Percentiles rank a stretch among this genome's conserved stretches.
These are phyloP conservation scores for Nephrotoma guestfalica DNA, from an alignment of 2,888 invertebrate genomes.

Conservation along the genomic window DNA sequence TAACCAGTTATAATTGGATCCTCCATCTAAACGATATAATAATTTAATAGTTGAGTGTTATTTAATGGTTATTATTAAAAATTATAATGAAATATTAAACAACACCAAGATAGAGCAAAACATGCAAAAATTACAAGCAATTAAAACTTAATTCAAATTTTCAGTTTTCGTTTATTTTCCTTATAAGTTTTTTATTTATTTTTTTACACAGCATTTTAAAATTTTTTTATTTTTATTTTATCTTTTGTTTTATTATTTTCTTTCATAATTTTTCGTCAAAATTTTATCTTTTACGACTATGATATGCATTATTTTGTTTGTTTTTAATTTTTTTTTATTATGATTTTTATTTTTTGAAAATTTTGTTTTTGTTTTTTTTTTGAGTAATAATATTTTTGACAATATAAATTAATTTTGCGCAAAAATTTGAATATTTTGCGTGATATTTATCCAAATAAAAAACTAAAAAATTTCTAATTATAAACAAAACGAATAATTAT, in stretches of 20 bases:
- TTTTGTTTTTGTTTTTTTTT: neutral
- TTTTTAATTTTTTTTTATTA: neutral
- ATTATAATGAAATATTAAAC: slow-evolving; percentile 12
- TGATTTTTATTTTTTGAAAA: neutral
- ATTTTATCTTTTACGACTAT: slow-evolving; percentile 75
- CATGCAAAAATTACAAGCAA: slow-evolving; percentile 11
- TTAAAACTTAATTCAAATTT: slow-evolving; percentile 8
- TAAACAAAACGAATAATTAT: neutral
- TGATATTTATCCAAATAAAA: neutral
- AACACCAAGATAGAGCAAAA: slow-evolving; percentile 9
- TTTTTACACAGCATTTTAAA: neutral
- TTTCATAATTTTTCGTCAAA: slow-evolving; percentile 60
- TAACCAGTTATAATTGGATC: slow-evolving; percentile 15
- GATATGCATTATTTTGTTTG: slow-evolving; percentile 59
- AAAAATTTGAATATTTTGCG: neutral
- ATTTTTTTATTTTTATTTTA: slow-evolving; percentile 18
- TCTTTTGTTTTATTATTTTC: slow-evolving; percentile 27
- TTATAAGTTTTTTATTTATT: neutral
- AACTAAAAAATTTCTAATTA: neutral
- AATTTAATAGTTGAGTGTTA: neutral
- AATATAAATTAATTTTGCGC: neutral
- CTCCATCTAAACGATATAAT: slow-evolving; percentile 10
- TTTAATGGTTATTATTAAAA: slow-evolving; percentile 9
- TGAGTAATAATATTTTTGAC: neutral
- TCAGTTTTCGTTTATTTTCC: slow-evolving; percentile 10